phyloP scores from a whole-genome alignment of 2,797 vertebrate species.

The Etheostoma perlongum region DNA sequence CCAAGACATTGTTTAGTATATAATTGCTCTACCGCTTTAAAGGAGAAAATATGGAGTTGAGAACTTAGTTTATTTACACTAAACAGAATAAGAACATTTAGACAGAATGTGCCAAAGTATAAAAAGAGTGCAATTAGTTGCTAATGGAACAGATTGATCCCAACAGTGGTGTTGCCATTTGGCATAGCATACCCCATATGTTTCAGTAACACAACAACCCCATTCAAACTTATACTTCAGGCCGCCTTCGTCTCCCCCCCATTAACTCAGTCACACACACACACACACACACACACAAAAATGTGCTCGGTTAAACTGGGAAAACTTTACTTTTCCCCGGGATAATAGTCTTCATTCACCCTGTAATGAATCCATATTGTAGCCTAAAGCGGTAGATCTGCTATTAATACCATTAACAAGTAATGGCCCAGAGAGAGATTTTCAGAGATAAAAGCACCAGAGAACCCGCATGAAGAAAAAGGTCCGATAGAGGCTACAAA shows the following conservation, averaged over 20 bases:
- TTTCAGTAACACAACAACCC: conserved; percentile 68
- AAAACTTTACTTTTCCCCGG: conserved; percentile 61
- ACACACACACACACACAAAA: conserved; percentile 12
- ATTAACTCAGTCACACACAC: conserved; percentile 70
- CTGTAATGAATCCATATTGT: conserved; percentile 76
- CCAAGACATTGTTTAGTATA: conserved; percentile 2
- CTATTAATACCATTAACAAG: conserved; percentile 78
- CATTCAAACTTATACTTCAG: conserved; percentile 71
- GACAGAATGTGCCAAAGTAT: conserved; percentile 33
- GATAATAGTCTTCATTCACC: conserved; percentile 75
- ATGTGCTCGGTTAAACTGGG: conserved; percentile 70
- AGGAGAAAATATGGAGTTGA: conserved; percentile 2
- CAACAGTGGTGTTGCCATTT: conserved; percentile 68
- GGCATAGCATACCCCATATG: conserved; percentile 75
- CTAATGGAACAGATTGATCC: conserved; percentile 70
- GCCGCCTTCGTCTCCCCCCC: conserved; percentile 72
- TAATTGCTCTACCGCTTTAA: conserved; percentile 15
- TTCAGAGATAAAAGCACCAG: conserved; percentile 54
- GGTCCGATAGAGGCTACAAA: conserved; percentile 34
- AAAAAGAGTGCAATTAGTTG: conserved; percentile 64
- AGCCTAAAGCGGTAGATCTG: conserved; percentile 69
- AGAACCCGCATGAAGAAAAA: conserved; percentile 48
- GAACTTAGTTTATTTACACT: conserved; percentile 26
- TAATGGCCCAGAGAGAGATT: conserved; percentile 70
- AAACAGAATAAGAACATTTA: conserved; percentile 35